Base-by-base conservation (phyloP, 2,888 invertebrate genomes). In the Saturnia pavonia region DNA sequence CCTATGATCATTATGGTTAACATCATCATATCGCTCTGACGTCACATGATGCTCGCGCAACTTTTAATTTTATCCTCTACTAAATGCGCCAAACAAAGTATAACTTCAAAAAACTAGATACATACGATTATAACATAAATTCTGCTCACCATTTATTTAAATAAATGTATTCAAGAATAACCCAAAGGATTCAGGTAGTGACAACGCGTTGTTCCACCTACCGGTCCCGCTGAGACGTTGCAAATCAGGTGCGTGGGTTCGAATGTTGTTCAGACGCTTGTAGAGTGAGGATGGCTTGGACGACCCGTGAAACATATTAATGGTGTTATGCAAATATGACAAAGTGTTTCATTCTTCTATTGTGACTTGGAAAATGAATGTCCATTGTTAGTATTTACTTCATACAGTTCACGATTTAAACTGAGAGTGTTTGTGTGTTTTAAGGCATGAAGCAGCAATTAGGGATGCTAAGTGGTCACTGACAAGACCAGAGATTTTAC, bases 201-300 rank as follows among this genome's bases (percentile, higher is more conserved):
- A 72, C 66, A 74, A 71, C 70, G 60, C 34, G 71, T 65, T 71
- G 68, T 71, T 60, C 83, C 85, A 85, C 87, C 88, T 87, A 88
- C 89, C 84, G 77, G 77, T 75, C 74, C 78, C 74, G 77, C 78
- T 76, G 79, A 77, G 84, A 83, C 84, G 76, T 88, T 89, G 91
- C 91, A 91, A 93, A 91, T 91, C 88, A 91, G 84, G 82, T 87
- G 93, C 92, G 92, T 93, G 91, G 93, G 93, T 85, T 85, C 84
- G 76, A 82, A 81, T 84, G 86, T 87, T 79, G 76, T 84, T 82
- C 85, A 83, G 82, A 81, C 87, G 87, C 87, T 87, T 86, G 85
- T 80, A 78, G 80, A 78, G 77, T 77, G 79, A 82, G 77, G 82
- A 85, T 84, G 85, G 85, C 85, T 85, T 82, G 76, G 82, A 82